These are phyloP conservation scores for Synergus japonicus DNA, from an alignment of 2,888 invertebrate genomes.

Conservation along the genomic window DNA sequence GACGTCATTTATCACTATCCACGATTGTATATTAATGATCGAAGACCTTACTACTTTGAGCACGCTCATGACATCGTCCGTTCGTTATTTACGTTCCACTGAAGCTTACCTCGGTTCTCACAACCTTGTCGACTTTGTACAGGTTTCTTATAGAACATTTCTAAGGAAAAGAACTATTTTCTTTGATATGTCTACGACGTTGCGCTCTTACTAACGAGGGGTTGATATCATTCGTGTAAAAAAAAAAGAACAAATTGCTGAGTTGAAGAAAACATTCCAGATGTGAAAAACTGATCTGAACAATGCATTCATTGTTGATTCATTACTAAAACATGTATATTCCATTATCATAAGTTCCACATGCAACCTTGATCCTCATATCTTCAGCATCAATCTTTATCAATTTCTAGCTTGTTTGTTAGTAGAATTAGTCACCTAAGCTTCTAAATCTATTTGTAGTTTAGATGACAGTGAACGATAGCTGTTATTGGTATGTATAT, in stretches of 20 bases:
- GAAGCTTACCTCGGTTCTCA: slow-evolving; percentile 10
- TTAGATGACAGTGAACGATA: slow-evolving; percentile 3
- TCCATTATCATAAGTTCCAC: background rate
- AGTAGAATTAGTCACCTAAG: background rate
- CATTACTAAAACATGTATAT: background rate
- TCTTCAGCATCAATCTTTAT: background rate
- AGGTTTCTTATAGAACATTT: background rate
- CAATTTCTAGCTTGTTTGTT: background rate
- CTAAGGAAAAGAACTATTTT: background rate
- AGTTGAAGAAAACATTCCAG: slow-evolving; percentile 14
- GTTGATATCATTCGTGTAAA: background rate
- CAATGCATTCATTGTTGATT: background rate
- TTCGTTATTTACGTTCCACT: slow-evolving; percentile 25
- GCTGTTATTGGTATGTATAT: slow-evolving; percentile 29
- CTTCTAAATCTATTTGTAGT: slow-evolving; percentile 7
- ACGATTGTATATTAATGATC: slow-evolving; percentile 23
- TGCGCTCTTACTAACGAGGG: slow-evolving; percentile 8
- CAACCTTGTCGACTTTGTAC: background rate
- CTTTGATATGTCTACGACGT: background rate
- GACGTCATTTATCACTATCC: slow-evolving; percentile 22
- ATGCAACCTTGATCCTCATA: background rate
- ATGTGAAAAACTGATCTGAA: slow-evolving; percentile 9
- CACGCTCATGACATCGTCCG: slow-evolving; percentile 7
- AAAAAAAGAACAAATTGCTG: slow-evolving; percentile 32
- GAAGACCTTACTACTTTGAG: slow-evolving; percentile 15